Base-by-base conservation (phyloP, 2,888 invertebrate genomes). In the Limnephilus rhombicus region DNA sequence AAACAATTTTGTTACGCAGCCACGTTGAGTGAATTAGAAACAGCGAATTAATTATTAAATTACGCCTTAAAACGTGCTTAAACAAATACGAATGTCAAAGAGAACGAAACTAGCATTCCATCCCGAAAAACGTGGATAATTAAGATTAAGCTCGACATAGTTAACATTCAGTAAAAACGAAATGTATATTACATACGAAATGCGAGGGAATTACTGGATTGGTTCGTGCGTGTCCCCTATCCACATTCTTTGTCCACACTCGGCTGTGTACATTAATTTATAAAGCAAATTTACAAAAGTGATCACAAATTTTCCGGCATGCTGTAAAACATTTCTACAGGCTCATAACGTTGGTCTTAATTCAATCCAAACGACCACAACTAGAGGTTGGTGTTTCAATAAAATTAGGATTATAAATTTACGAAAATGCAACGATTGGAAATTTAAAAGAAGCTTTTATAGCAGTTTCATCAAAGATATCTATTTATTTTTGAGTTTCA, bases 271-370 rank as follows among this genome's bases (percentile, higher is more conserved):
- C n/a, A 68, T 68, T 68, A 24, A 68, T 68, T 68, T 68, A 68
- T 68, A 68, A 68, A 68, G 24, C 68, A 68, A 68, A 68, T 68
- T 68, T 68, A 68, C 68, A 24, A 68, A 68, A 82, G 82, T 82
- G 82, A 31, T 82, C 34, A 86, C 85, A 86, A 86, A 31, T 82
- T 82, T 49, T 86, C 85, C 85, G 85, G 85, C 85, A 49, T 45
- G 49, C 85, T 7, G 85, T 85, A 86, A 86, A 86, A 86, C 45
- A 86, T 45, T 45, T 86, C 85, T 29, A 49, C 85, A 18, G 29
- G 85, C 45, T 29, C 41, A 29, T 86, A 86, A 86, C n/a, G 15
- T 86, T n/a, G 45, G 29, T 45, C 29, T 86, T 45, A 86, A 86
- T 86, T 86, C 29, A 45, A 49, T 86, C 29, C 29, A 49, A 86